These are phyloP conservation scores for Xerus rutilus DNA, from an alignment of 2,797 vertebrate species.

Conservation along the genomic window DNA sequence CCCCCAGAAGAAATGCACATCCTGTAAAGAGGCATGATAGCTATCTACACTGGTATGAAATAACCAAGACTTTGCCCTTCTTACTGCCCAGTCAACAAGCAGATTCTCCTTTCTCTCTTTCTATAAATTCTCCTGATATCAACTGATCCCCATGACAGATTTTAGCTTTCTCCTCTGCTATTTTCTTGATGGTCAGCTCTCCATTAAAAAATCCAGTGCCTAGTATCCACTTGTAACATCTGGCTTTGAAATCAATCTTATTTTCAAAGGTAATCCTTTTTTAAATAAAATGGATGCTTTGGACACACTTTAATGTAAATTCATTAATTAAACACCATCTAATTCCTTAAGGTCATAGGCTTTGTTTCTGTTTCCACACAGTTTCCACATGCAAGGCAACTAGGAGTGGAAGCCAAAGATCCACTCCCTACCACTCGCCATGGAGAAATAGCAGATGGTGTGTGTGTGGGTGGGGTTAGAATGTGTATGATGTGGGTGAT, in stretches of 20 bases:
- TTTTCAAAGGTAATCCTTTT: conserved; percentile 19
- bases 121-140: background rate
- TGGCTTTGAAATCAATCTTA: background rate
- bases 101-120: background rate
- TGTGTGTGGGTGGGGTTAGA: background rate
- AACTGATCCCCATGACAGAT: background rate
- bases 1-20: background rate
- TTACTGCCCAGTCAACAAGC: background rate
- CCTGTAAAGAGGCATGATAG: background rate
- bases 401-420: background rate
- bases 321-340: background rate
- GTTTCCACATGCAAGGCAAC: background rate
- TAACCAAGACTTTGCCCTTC: background rate
- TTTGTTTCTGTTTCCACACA: background rate
- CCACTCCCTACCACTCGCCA: background rate
- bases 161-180: background rate
- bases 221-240: background rate
- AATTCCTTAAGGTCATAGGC: background rate
- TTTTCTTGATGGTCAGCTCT: background rate
- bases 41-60: background rate
- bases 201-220: background rate
- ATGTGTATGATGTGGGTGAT: background rate
- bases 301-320: background rate
- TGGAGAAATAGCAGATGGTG: fast-evolving
- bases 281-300: background rate